Evolutionary conservation across 2,113 vertebrate genomes (phyloP).

Genomic region (Boulengerochromis microlepis): DNA sequence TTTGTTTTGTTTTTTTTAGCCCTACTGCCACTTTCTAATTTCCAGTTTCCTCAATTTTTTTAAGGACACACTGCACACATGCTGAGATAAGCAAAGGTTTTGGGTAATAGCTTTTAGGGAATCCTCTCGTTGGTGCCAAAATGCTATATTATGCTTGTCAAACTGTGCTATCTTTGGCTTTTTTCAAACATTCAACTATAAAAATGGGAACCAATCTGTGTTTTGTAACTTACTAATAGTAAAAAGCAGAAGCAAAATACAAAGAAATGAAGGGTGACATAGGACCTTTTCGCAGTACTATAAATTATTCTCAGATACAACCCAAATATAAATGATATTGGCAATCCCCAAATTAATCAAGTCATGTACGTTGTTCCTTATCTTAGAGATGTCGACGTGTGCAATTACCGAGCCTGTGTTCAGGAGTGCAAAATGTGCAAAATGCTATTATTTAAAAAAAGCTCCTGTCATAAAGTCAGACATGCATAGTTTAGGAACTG

Average conservation of each 20-base stretch:
- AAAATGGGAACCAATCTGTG: neutral
- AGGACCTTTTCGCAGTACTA: neutral
- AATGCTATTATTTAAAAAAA: neutral
- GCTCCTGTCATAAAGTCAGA: neutral
- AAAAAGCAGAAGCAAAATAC: neutral
- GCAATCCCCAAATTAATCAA: neutral
- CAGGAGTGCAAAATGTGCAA: neutral
- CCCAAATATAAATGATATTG: neutral
- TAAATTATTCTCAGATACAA: neutral
- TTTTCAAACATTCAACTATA: neutral
- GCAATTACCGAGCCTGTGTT: neutral
- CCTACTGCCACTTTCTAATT: neutral
- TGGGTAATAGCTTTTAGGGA: neutral
- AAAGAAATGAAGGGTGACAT: neutral
- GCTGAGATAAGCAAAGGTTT: neutral
- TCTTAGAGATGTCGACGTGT: neutral
- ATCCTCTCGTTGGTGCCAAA: neutral
- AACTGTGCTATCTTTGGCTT: neutral
- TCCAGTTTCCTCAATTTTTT: neutral
- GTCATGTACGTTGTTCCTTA: neutral
- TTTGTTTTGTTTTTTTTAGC: neutral
- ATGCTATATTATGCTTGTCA: neutral
- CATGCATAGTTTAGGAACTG: neutral
- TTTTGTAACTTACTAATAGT: neutral
- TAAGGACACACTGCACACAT: neutral